A percentile compares a stretch with the other conserved stretches of the same genome.
phyloP scores from a whole-genome alignment of 2,888 invertebrate species.

The Metacarcinus magister region DNA sequence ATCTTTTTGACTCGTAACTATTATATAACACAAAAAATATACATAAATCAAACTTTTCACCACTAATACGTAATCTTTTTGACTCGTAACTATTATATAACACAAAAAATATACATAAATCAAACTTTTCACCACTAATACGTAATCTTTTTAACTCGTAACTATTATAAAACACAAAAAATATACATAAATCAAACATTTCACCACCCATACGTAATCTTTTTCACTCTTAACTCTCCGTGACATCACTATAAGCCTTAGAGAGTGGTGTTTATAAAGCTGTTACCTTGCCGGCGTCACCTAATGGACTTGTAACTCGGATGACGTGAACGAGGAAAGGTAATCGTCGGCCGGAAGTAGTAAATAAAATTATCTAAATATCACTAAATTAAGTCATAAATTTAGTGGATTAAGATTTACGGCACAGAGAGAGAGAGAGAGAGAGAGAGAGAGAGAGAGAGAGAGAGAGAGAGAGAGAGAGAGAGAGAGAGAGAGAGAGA shows the following conservation, averaged over 20 bases:
- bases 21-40: too few relatives aligned
- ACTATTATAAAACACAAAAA: not conserved
- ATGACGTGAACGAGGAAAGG: not conserved
- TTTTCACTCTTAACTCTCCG: not conserved
- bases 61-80: not conserved
- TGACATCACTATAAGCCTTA: too few relatives aligned
- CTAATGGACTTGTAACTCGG: not conserved
- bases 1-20: not conserved
- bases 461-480: constrained; percentile 61
- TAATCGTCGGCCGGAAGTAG: not conserved
- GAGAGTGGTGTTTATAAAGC: too few relatives aligned
- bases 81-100: not conserved
- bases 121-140: too few relatives aligned
- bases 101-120: too few relatives aligned
- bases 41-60: too few relatives aligned
- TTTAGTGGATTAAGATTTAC: not conserved
- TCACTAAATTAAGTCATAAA: not conserved
- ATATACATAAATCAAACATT: too few relatives aligned
- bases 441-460: constrained; percentile 57
- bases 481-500: constrained; percentile 30
- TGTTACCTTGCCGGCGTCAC: not conserved
- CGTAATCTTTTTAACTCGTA: not conserved
- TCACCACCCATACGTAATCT: too few relatives aligned
- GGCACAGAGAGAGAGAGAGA: constrained; percentile 33
- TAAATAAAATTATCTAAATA: not conserved